Conservation (phyloP, 53 echinoderm and acorn worm species). For the Mesocentrotus franciscanus region DNA sequence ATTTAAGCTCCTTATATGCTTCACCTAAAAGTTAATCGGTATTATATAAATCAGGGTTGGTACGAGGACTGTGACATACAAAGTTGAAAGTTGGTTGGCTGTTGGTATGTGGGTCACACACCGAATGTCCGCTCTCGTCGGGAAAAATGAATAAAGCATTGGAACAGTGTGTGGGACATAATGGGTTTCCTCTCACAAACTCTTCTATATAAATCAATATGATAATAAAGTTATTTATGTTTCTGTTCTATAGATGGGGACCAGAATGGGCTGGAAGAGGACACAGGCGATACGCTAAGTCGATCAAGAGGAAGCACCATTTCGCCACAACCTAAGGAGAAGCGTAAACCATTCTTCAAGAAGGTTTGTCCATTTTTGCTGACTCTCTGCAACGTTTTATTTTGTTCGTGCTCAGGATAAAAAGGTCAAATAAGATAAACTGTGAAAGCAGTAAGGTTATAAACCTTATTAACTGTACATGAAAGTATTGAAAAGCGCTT, state of each 20-base stretch:
- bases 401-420: neutral
- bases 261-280: slow-evolving; percentile 91
- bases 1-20: neutral
- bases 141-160: neutral
- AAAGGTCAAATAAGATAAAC: no score
- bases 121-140: neutral
- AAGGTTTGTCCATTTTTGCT: slow-evolving; percentile 71
- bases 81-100: neutral
- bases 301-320: slow-evolving; percentile 91
- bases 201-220: neutral
- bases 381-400: neutral
- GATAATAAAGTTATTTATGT: neutral
- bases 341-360: slow-evolving; percentile 98
- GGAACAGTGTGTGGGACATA: neutral
- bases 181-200: neutral
- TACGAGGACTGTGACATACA: neutral
- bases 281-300: slow-evolving; percentile 83
- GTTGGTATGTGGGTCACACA: neutral
- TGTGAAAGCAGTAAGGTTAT: no score
- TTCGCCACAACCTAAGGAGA: slow-evolving; percentile 97
- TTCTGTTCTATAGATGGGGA: slow-evolving; percentile 81
- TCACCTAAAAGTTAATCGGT: neutral
- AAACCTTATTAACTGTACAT: no score
- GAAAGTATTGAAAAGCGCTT: no score
- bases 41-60: neutral